These are phyloP conservation scores for Euzophera pinguis DNA, from an alignment of 2,888 invertebrate species.

Conservation along the genomic window DNA sequence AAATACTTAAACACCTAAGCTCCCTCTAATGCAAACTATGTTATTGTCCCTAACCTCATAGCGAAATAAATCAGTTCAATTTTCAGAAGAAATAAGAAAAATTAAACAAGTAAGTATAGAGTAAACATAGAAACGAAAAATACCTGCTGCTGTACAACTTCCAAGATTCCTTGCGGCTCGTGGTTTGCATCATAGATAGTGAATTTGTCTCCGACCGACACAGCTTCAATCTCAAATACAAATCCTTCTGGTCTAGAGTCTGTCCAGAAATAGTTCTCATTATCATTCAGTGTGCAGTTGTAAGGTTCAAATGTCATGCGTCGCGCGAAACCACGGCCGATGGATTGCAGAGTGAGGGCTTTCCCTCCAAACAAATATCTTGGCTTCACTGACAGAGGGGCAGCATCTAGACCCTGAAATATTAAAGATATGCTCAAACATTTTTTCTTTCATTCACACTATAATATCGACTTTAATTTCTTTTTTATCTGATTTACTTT, in stretches of 20 bases:
- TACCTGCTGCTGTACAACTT: constrained; percentile 84
- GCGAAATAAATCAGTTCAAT: too few species aligned
- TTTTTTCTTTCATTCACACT: neutral
- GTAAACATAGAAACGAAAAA: too few species aligned
- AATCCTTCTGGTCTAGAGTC: constrained; percentile 87
- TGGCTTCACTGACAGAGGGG: constrained; percentile 68
- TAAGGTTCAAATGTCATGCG: constrained; percentile 86
- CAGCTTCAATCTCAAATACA: constrained; percentile 84
- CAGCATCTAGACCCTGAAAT: constrained; percentile 71
- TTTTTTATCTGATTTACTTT: neutral
- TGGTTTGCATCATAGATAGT: constrained; percentile 84
- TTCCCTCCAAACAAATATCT: constrained; percentile 82
- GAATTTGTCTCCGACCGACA: constrained; percentile 85
- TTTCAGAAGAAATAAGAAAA: too few species aligned
- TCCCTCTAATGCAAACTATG: too few species aligned
- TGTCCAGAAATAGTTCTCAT: constrained; percentile 88
- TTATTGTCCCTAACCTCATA: too few species aligned
- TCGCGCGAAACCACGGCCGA: constrained; percentile 87
- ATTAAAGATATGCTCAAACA: constrained; percentile 24
- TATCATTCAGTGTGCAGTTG: constrained; percentile 81
- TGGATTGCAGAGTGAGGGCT: constrained; percentile 82
- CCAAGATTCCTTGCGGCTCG: constrained; percentile 83
- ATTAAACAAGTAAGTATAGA: too few species aligned
- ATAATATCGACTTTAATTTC: constrained; percentile 1
- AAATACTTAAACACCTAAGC: too few species aligned